phyloP scores from a whole-genome alignment of 2,888 invertebrate genomes.

The Zaprionus obscuricornis region DNA sequence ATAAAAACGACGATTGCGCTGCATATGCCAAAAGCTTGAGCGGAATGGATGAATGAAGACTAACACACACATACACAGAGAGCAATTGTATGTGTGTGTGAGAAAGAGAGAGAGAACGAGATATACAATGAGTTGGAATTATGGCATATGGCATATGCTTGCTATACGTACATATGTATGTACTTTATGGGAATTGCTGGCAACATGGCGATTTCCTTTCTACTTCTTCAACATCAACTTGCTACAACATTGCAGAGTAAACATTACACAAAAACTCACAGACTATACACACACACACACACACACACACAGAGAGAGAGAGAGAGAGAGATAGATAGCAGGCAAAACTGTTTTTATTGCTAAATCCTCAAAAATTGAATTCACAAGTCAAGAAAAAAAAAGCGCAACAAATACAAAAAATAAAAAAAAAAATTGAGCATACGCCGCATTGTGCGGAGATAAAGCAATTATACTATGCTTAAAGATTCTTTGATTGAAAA shows the following conservation, averaged over 20 bases:
- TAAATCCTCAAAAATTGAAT: slow-evolving; percentile 72
- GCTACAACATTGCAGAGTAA: slow-evolving; percentile 62
- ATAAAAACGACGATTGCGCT: slow-evolving; percentile 81
- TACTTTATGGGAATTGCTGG: slow-evolving; percentile 4
- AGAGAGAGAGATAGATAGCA: slow-evolving; percentile 8
- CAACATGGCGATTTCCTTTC: slow-evolving; percentile 41
- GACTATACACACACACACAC: slow-evolving; percentile 13
- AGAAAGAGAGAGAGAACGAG: not conserved
- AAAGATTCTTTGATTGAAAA: too few species aligned
- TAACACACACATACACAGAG: not conserved
- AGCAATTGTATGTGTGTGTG: not conserved
- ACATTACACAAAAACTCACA: slow-evolving; percentile 55
- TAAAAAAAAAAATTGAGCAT: slow-evolving; percentile 62
- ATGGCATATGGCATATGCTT: too few species aligned
- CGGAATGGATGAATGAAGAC: slow-evolving; percentile 24
- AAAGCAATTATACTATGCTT: slow-evolving; percentile 31
- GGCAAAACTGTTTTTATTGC: slow-evolving; percentile 47
- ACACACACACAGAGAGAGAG: slow-evolving; percentile 1
- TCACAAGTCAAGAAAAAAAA: slow-evolving; percentile 53
- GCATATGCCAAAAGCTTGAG: slow-evolving; percentile 75
- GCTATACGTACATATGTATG: slow-evolving; percentile 6
- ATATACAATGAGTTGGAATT: not conserved
- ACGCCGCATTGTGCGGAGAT: slow-evolving; percentile 48
- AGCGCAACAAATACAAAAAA: slow-evolving; percentile 31
- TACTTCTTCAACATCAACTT: too few species aligned